Evolutionary conservation across 2,113 vertebrate genomes (phyloP), one percentile per base, ranked within the genome.

Genomic region (Salvelinus fontinalis): DNA sequence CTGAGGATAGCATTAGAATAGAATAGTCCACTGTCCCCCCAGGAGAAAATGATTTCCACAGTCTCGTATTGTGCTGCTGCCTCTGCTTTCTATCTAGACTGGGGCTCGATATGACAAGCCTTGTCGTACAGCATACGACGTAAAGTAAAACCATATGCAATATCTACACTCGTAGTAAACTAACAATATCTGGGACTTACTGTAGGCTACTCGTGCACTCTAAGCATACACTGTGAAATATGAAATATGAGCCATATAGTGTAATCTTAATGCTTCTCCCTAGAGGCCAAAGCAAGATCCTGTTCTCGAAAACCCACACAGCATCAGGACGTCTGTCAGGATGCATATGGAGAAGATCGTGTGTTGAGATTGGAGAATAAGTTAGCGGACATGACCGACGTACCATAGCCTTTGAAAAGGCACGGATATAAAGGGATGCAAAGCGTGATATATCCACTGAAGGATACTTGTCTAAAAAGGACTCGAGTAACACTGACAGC

Each of bases 61-160:
- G 54, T 57, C 54, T 57, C 4, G 54, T 57, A 57, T 57, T 20
- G 16, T 20, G 39, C 39, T 44, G 39, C 2, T 44, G 39, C 39
- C 39, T 57, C 16, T 20, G 54, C 5, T 20, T 57, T 20, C 54
- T 77, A 81, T 74, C 57, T 0, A 12, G 64, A 65, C 73, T 70
- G 51, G 16, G 6, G 54, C 54, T 57, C 54, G 2, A 12, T 57
- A 57, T 20, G 4, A 57, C 54, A 57, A 22, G 59, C 22, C 8
- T 69, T 82, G 74, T 20, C 81, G 70, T 18, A 4, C 76, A 26
- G 44, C 70, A 71, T 12, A 4, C 78, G 79, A 80, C 65, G 81
- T 81, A 74, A 82, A 71, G 60, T 49, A 74, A 88, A 87, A 84
- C 62, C 75, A 79, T 74, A 81, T n/a, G 75, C 78, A 73, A 62